phyloP scores from a whole-genome alignment of 2,113 vertebrate genomes.

The Sigmodon hispidus region DNA sequence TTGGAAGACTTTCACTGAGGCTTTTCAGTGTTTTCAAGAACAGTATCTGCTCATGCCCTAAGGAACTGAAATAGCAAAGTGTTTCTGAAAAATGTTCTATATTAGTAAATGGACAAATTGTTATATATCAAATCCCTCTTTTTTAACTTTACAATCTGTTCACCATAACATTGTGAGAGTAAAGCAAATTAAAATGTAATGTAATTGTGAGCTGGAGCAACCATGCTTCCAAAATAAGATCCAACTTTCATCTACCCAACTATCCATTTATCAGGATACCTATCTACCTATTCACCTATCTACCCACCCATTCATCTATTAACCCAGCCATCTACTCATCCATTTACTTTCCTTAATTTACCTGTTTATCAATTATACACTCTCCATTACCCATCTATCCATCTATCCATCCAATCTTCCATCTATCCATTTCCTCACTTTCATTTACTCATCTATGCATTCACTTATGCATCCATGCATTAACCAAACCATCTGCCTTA shows the following conservation, averaged over 20 bases:
- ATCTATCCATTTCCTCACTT: background rate
- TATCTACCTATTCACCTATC: background rate
- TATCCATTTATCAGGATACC: background rate
- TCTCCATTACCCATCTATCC: background rate
- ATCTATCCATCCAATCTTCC: background rate
- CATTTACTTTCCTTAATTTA: no score
- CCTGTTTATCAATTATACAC: no score
- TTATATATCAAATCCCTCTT: background rate
- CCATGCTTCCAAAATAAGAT: background rate
- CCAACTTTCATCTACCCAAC: background rate
- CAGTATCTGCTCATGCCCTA: background rate
- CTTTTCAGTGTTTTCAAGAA: background rate
- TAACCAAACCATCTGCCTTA: background rate
- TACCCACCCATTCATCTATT: background rate
- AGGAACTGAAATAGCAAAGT: background rate
- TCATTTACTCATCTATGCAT: no score
- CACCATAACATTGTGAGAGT: background rate
- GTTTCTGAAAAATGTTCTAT: background rate
- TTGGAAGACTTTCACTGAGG: background rate
- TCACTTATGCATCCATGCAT: background rate
- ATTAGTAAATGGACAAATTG: background rate
- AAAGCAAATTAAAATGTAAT: background rate
- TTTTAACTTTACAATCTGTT: background rate
- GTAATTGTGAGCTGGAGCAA: background rate
- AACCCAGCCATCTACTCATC: no score